Base-by-base conservation (phyloP, 2,113 vertebrate species). In the Halichoeres trimaculatus region DNA sequence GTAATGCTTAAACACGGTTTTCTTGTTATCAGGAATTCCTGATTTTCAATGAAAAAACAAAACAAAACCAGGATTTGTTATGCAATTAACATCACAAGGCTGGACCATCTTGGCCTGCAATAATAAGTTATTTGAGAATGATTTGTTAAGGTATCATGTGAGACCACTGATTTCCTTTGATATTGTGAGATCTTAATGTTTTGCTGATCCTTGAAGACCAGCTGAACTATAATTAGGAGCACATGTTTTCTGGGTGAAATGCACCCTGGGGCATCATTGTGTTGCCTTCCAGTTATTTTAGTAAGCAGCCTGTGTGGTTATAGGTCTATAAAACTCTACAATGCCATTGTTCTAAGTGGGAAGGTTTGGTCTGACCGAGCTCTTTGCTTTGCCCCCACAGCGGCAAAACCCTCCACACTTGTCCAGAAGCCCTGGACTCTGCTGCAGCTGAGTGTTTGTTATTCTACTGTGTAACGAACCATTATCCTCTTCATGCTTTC, bases 331-430 rank as follows among this genome's bases (percentile, higher is more conserved):
- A 75, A 81, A 61, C 62, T 55, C 58, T 10, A 26, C 65, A 51
- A 20, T 59, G 26, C 38, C 50, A 70, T 84, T 84, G 73, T 78
- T 76, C 57, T 76, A n/a, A 73, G 35, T 20, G 51, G 77, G 68
- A 47, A 71, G 56, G 60, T 81, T 71, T 69, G 61, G 47, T 83
- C 58, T 68, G 30, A 30, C 14, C 58, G 14, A 58, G 56, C 59
- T 54, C 66, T 65, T 45, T 47, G 62, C 12, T 72, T 53, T 72
- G 47, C 40, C 59, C 43, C 51, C 56, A 38, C 50, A 71, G 24
- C 36, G 17, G 55, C 48, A 43, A 67, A 74, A 45, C 16, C 11
- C 41, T 57, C 40, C 17, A 17, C 14, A n/a, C 14, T 23, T 51
- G 35, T 64, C 20, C 63, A 74, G 26, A 36, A 48, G 45, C 52